Evolutionary conservation across 2,113 vertebrate genomes (phyloP), one percentile per base, ranked within the genome.

Genomic region (Pangasianodon hypophthalmus): DNA sequence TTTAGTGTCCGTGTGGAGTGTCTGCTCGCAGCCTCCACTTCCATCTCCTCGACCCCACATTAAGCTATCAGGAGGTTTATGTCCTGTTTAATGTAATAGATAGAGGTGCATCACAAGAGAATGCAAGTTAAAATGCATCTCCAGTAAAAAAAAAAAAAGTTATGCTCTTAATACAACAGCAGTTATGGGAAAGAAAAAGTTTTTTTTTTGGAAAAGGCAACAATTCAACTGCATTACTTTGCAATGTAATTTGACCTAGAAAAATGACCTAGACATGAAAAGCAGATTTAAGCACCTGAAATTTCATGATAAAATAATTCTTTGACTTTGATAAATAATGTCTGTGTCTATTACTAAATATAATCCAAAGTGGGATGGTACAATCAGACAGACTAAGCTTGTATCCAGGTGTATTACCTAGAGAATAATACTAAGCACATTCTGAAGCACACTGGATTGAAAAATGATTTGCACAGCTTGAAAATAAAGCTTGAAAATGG

Each of bases 11-110:
- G 1, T 13, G 64, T 32, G 85, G n/a, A 86, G 46, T 52, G 16
- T 86, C 82, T 60, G 32, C 80, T 82, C 6, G 16, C 5, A 73
- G 32, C 88, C 46, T 60, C 48, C 52, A 67, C 32, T 71, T 44
- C 50, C 64, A 54, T 67, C 82, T 80, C 56, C 67, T 79, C 67
- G 56, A 79, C 86, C 77, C 52, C 64, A n/a, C 13, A 18, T 73
- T 58, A 44, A 89, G 14, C 56, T 8, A 29, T 26, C 86, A 60
- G 52, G 8, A 32, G 73, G 26, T 32, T 60, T 18, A 44, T 26
- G 52, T 56, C 86, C 16, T 54, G 29, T 50, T 37, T 29, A 86
- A 50, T 54, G 4, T 3, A 37, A 73, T 7, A 21, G 19, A 2
- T 71, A 16, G 24, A 6, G 48, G 9, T 32, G 44, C 5, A 71